Percentiles rank a stretch among this genome's conserved stretches.
Evolutionary conservation across 2,113 vertebrate genomes (phyloP).

Genomic region (Gasterosteus nipponicus): DNA sequence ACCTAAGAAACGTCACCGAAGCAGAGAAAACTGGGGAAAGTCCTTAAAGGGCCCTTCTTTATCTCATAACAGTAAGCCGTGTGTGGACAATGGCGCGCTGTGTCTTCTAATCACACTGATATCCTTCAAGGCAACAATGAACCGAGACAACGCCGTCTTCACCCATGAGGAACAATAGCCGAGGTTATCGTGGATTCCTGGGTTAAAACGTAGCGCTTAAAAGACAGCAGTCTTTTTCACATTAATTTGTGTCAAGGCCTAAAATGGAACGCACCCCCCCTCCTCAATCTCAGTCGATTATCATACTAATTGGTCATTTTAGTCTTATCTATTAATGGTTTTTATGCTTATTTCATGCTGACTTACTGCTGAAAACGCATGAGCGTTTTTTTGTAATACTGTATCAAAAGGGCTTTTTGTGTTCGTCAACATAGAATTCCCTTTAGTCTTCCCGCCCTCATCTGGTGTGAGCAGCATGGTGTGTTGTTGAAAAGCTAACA

Average conservation of each 20-base stretch:
- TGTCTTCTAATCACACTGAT: conserved; percentile 34
- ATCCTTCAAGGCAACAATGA: conserved; percentile 15
- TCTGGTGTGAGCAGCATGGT: background rate
- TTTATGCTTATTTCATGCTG: background rate
- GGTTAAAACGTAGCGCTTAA: background rate
- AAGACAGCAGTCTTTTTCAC: background rate
- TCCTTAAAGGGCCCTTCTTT: background rate
- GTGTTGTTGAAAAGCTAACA: background rate
- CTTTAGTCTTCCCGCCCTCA: background rate
- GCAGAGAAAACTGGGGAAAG: background rate
- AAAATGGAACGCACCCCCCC: background rate
- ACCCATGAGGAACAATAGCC: background rate
- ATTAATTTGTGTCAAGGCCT: background rate
- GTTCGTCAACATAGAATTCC: background rate
- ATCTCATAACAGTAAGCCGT: background rate
- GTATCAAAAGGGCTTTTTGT: background rate
- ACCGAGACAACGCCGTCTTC: conserved; percentile 25
- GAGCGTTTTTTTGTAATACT: background rate
- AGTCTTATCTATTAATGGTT: background rate
- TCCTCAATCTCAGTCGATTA: too few relatives aligned
- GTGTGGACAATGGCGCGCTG: conserved; percentile 48
- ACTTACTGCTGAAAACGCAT: background rate
- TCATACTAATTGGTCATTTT: background rate
- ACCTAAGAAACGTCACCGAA: background rate
- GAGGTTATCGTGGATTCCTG: background rate